Conservation (phyloP, 2,797 vertebrate genomes). For the Acanthurus tractus region DNA sequence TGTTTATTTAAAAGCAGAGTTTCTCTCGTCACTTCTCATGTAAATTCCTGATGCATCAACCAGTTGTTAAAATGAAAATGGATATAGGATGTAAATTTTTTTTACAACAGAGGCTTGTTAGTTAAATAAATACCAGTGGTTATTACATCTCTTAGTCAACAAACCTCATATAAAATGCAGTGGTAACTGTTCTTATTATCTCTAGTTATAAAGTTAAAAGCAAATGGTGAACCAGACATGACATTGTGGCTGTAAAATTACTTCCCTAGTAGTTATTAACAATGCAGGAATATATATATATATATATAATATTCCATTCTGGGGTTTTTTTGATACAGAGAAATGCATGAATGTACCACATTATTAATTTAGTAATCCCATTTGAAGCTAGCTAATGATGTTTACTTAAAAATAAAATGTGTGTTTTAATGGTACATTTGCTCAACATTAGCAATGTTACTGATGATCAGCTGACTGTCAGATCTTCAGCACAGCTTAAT, state of each 20-base stretch:
- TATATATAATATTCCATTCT: too few relatives aligned
- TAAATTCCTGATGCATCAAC: constrained; percentile 7
- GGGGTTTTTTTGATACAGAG: too few relatives aligned
- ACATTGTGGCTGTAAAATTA: constrained; percentile 5
- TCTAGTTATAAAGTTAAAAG: constrained; percentile 49
- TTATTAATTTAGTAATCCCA: too few relatives aligned
- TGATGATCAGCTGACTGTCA: too few relatives aligned
- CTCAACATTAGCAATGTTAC: too few relatives aligned
- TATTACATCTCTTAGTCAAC: constrained; percentile 38
- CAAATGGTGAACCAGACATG: constrained; percentile 13
- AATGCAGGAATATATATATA: background rate
- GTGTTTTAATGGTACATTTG: too few relatives aligned
- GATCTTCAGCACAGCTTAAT: too few relatives aligned
- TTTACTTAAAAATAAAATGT: too few relatives aligned
- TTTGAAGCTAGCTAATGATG: too few relatives aligned
- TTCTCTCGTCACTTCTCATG: constrained; percentile 13
- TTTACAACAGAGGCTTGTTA: constrained; percentile 25
- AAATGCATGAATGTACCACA: too few relatives aligned
- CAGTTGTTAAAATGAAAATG: constrained; percentile 7
- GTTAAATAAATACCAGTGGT: constrained; percentile 55
- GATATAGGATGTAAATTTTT: constrained; percentile 45
- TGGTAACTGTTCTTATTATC: constrained; percentile 46
- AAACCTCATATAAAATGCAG: constrained; percentile 43
- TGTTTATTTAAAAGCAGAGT: background rate
- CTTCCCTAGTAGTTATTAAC: background rate